A percentile compares a stretch with the other conserved stretches of the same genome.
Evolutionary conservation across 2,888 invertebrate genomes (phyloP).

Genomic region (Pterostichus madidus): DNA sequence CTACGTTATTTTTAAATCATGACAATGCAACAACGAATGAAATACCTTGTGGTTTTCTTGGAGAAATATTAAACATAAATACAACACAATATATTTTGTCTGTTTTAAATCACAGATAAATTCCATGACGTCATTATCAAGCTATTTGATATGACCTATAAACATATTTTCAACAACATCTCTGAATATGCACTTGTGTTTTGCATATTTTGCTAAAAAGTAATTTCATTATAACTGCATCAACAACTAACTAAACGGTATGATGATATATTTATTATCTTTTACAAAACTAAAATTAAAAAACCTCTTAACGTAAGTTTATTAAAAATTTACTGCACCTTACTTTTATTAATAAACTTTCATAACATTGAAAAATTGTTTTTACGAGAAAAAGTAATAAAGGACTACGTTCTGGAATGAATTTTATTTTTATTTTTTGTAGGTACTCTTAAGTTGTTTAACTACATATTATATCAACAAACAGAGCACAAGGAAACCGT

Average conservation of each 20-base stretch:
- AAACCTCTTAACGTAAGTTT: constrained; percentile 1
- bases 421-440: constrained; percentile 21
- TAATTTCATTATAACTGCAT: not conserved
- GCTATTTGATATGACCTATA: no score
- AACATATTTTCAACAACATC: no score
- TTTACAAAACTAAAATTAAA: constrained; percentile 2
- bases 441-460: not conserved
- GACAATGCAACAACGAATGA: no score
- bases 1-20: no score
- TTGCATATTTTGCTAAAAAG: no score
- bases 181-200: no score
- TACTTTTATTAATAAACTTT: constrained; percentile 38
- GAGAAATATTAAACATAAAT: no score
- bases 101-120: no score
- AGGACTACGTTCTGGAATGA: not conserved
- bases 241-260: not conserved
- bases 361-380: constrained; percentile 34
- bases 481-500: no score
- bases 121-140: no score
- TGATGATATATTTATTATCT: not conserved
- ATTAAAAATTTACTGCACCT: constrained; percentile 32
- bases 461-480: constrained; percentile 1
- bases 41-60: no score
- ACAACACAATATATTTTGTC: no score
- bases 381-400: constrained; percentile 9